phyloP scores from a whole-genome alignment of 2,113 vertebrate genomes.

The Osmerus eperlanus region DNA sequence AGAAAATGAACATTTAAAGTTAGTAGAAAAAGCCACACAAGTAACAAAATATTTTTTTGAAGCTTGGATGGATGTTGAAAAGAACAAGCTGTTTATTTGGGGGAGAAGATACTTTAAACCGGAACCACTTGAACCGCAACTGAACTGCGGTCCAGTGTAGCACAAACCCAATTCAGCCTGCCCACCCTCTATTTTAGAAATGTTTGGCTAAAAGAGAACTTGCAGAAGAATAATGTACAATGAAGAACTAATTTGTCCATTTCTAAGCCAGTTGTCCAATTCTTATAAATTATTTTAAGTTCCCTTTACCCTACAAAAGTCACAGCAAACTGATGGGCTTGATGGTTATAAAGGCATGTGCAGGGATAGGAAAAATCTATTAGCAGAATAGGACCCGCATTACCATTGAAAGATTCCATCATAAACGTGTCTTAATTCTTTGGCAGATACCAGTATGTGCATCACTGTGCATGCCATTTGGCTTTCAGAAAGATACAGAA shows the following conservation, averaged over 20 bases:
- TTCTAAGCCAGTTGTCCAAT: too few species aligned
- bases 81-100: constrained; percentile 17
- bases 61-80: constrained; percentile 12
- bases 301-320: too few species aligned
- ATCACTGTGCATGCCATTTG: constrained; percentile 2
- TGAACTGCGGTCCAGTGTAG: constrained; percentile 18
- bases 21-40: constrained; percentile 10
- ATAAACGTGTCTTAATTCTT: background rate
- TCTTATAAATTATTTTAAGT: too few species aligned
- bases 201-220: background rate
- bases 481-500: background rate
- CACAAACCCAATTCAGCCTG: constrained; percentile 1
- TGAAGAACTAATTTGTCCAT: too few species aligned
- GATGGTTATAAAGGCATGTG: background rate
- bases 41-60: constrained; percentile 31
- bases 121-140: constrained; percentile 43
- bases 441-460: constrained; percentile 1
- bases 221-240: too few species aligned
- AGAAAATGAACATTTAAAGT: constrained; percentile 32
- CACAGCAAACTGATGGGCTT: too few species aligned
- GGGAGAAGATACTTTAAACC: background rate
- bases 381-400: background rate
- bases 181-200: background rate
- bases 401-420: background rate
- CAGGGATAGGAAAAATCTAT: background rate